Evolutionary conservation across 2,888 invertebrate genomes (phyloP).

Genomic region (Pomacea canaliculata): DNA sequence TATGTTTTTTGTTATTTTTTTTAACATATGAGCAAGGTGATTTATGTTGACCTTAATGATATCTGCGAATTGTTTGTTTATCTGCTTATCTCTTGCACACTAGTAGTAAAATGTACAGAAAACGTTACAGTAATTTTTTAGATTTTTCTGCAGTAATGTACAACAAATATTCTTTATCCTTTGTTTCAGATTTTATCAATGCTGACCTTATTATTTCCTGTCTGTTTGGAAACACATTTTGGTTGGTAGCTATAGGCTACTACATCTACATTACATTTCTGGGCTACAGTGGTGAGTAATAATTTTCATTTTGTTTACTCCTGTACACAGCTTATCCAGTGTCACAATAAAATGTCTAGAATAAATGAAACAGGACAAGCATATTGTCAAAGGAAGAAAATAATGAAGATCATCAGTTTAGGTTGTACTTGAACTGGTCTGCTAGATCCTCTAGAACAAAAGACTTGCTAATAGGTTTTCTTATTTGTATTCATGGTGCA

Average conservation of each 20-base stretch:
- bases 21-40: too few species aligned
- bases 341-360: neutral
- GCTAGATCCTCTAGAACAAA: too few species aligned
- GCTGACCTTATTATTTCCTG: slow-evolving; percentile 83
- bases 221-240: slow-evolving; percentile 90
- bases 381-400: neutral
- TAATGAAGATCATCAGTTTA: too few species aligned
- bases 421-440: too few species aligned
- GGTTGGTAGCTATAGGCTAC: slow-evolving; percentile 90
- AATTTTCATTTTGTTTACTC: neutral
- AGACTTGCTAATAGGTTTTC: too few species aligned
- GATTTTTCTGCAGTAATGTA: too few species aligned
- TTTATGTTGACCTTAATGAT: too few species aligned
- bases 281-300: slow-evolving; percentile 81
- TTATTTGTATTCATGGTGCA: too few species aligned
- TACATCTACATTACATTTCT: slow-evolving; percentile 97
- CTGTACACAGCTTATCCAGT: too few species aligned
- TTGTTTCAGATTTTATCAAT: slow-evolving; percentile 81
- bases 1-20: slow-evolving; percentile 43
- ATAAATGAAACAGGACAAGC: too few species aligned
- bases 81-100: neutral
- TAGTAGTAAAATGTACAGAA: too few species aligned
- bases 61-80: neutral
- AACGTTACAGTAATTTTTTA: too few species aligned
- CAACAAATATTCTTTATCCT: slow-evolving; percentile 12